phyloP scores from a whole-genome alignment of 1,140 invertebrate genomes.

The Chelonus insularis region DNA sequence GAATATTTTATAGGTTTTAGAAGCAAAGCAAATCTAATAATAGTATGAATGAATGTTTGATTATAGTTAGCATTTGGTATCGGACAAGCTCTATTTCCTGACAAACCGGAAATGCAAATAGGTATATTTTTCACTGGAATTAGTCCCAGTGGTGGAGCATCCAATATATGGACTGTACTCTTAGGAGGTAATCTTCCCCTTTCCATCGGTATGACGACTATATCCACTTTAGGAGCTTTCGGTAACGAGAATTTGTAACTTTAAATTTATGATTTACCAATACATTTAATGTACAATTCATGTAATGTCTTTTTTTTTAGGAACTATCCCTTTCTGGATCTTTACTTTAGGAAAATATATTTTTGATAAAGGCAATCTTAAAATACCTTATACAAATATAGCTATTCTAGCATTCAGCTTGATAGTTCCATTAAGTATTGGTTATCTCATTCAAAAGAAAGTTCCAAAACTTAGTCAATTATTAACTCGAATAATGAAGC shows the following conservation, averaged over 20 bases:
- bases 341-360: conserved; percentile 86
- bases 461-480: conserved; percentile 69
- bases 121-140: conserved; percentile 92
- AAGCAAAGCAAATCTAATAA: no score
- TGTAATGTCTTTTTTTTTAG: conserved; percentile 61
- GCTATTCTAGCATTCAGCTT: conserved; percentile 74
- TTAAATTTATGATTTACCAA: conserved; percentile 8
- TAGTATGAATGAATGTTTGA: no score
- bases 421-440: conserved; percentile 82
- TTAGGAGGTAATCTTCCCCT: conserved; percentile 87
- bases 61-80: conserved; percentile 75
- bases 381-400: conserved; percentile 82
- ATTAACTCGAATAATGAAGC: conserved; percentile 81
- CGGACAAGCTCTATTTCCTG: conserved; percentile 73
- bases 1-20: no score
- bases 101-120: conserved; percentile 72
- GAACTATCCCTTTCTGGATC: conserved; percentile 95
- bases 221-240: conserved; percentile 83
- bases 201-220: conserved; percentile 90
- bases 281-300: conserved; percentile 5
- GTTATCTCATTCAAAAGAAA: conserved; percentile 74
- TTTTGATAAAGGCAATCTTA: conserved; percentile 71
- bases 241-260: conserved; percentile 59
- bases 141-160: conserved; percentile 88
- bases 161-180: conserved; percentile 93